These are phyloP conservation scores for Heliconius charithonia DNA, from an alignment of 2,888 invertebrate genomes.

Conservation along the genomic window DNA sequence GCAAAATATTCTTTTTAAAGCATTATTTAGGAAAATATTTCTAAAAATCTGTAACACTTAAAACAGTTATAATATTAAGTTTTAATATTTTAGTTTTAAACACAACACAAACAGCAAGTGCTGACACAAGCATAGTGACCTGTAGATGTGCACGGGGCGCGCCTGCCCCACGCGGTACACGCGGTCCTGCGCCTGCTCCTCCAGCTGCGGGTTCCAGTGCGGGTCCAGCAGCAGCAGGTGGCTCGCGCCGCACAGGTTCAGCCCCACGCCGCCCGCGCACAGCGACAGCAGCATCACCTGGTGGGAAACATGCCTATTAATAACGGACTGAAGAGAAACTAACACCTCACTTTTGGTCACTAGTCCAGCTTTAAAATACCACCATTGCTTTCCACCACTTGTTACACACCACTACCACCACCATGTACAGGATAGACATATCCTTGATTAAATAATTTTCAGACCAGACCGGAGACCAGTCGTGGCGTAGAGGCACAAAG, in stretches of 20 bases:
- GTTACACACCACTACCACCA: no score
- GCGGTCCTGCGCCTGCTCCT: slow-evolving; percentile 96
- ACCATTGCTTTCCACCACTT: no score
- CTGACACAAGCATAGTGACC: slow-evolving; percentile 73
- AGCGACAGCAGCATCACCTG: slow-evolving; percentile 92
- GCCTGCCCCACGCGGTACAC: slow-evolving; percentile 96
- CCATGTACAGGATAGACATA: no score
- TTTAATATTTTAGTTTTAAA: no score
- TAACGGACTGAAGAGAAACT: no score
- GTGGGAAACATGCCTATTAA: neutral
- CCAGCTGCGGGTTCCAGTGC: slow-evolving; percentile 99
- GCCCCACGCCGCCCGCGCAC: slow-evolving; percentile 96
- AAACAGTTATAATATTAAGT: neutral
- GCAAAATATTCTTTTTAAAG: neutral
- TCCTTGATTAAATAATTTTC: no score
- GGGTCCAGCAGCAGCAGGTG: slow-evolving; percentile 95
- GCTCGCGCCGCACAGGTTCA: slow-evolving; percentile 96
- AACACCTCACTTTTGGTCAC: no score
- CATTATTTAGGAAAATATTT: no score
- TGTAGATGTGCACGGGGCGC: slow-evolving; percentile 91
- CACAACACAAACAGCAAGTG: no score
- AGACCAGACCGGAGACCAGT: no score
- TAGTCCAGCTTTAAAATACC: no score
- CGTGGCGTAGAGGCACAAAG: no score
- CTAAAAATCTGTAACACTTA: neutral